A percentile compares a stretch with the other conserved stretches of the same genome.
Evolutionary conservation across 92 coral and sea anemone genomes (phyloP).

Genomic region (Umimayanthus kanabou): DNA sequence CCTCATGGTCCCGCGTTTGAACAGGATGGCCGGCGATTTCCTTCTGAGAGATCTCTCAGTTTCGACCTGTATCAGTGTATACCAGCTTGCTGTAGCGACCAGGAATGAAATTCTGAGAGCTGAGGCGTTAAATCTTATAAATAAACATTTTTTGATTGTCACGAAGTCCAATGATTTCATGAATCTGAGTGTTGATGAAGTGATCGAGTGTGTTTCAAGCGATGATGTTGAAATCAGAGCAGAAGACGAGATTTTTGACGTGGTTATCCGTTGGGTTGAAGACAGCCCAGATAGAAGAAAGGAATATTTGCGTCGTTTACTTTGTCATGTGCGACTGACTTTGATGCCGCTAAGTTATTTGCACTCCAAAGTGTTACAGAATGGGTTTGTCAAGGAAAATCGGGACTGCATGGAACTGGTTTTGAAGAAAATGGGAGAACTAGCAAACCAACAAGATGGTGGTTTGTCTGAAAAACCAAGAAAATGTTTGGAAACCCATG

Average conservation of each 20-base stretch:
- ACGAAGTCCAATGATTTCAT: constrained; percentile 70
- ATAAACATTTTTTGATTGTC: constrained; percentile 72
- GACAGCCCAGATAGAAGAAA: constrained; percentile 60
- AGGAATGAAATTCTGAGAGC: constrained; percentile 63
- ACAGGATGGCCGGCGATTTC: constrained; percentile 64
- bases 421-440: constrained; percentile 47
- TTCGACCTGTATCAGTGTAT: constrained; percentile 72
- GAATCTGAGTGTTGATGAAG: constrained; percentile 65
- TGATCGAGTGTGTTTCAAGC: constrained; percentile 78
- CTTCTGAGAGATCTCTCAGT: constrained; percentile 65
- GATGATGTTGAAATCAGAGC: constrained; percentile 84
- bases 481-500: constrained; percentile 14
- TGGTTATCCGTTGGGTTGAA: constrained; percentile 72
- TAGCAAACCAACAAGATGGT: constrained; percentile 39
- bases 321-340: constrained; percentile 67
- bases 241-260: constrained; percentile 73
- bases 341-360: constrained; percentile 68
- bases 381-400: constrained; percentile 58
- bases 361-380: constrained; percentile 55
- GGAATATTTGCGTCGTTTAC: constrained; percentile 65
- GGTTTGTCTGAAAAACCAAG: constrained; percentile 1
- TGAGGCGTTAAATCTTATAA: constrained; percentile 61
- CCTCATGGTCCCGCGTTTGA: constrained; percentile 66
- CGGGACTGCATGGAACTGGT: constrained; percentile 54
- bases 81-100: constrained; percentile 75